Evolutionary conservation across 2,113 vertebrate species (phyloP).

Genomic region (Alosa alosa): DNA sequence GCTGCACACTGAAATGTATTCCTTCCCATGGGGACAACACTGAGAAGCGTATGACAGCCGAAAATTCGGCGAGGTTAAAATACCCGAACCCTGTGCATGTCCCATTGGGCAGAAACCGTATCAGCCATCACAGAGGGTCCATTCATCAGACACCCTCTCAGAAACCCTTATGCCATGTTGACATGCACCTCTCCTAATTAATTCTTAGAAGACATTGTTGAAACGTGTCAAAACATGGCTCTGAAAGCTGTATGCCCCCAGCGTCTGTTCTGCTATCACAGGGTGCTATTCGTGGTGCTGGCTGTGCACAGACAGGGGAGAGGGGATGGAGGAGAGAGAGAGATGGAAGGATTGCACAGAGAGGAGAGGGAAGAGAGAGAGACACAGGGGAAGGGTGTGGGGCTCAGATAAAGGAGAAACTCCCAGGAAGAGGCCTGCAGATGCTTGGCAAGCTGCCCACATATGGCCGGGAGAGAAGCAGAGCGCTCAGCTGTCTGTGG

Average conservation of each 20-base stretch:
- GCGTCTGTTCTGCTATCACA: not conserved
- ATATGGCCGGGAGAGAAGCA: slow-evolving; percentile 6
- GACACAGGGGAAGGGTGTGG: not conserved
- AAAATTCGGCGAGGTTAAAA: not conserved
- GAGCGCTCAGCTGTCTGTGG: slow-evolving; percentile 8
- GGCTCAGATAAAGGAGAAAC: slow-evolving; percentile 32
- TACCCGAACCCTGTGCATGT: not conserved
- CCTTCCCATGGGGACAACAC: not conserved
- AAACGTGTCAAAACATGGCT: not conserved
- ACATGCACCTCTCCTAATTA: not conserved
- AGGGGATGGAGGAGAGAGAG: not conserved
- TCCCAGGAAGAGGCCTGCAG: slow-evolving; percentile 33
- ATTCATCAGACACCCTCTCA: not conserved
- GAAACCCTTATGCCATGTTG: not conserved
- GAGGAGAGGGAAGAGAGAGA: not conserved
- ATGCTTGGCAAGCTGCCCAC: slow-evolving; percentile 34
- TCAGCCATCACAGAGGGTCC: not conserved
- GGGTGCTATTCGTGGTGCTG: not conserved
- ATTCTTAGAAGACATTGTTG: not conserved
- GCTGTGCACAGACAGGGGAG: not conserved
- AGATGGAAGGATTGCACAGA: not conserved
- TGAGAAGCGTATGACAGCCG: not conserved
- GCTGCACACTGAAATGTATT: not conserved
- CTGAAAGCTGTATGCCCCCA: not conserved
- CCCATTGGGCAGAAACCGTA: not conserved